A percentile compares a stretch with the other conserved stretches of the same genome.
Evolutionary conservation across 2,888 invertebrate genomes (phyloP).

Genomic region (Orchesella flavescens): DNA sequence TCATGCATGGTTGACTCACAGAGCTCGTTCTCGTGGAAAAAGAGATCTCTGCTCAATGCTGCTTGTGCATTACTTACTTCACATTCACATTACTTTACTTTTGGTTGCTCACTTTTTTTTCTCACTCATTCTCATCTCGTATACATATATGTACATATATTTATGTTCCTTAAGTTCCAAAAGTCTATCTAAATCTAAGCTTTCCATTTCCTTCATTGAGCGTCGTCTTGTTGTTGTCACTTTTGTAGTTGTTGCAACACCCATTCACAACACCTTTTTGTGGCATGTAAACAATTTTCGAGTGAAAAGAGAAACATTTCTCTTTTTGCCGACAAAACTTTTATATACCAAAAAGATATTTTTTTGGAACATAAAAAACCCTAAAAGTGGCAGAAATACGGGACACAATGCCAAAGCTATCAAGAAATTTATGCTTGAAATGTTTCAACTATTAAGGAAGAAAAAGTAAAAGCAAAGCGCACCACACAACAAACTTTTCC

Average conservation of each 20-base stretch:
- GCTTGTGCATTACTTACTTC: background rate
- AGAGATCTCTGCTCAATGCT: too few relatives aligned
- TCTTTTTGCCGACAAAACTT: conserved; percentile 33
- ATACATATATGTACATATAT: background rate
- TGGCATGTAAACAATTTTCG: conserved; percentile 62
- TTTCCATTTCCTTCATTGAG: conserved; percentile 12
- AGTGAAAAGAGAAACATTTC: conserved; percentile 59
- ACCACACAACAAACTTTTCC: conserved; percentile 32
- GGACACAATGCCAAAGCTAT: conserved; percentile 41
- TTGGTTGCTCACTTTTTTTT: background rate
- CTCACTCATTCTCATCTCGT: background rate
- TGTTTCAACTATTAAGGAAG: conserved; percentile 42
- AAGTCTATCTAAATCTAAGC: background rate
- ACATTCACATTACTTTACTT: background rate
- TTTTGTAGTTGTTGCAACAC: conserved; percentile 57
- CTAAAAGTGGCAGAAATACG: conserved; percentile 53
- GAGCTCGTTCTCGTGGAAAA: conserved; percentile 28
- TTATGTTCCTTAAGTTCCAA: background rate
- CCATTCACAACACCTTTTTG: conserved; percentile 64
- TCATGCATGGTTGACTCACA: conserved; percentile 57
- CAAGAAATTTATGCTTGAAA: conserved; percentile 58
- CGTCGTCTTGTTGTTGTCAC: conserved; percentile 47
- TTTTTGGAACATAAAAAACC: conserved; percentile 32
- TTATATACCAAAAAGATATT: background rate
- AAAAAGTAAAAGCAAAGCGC: conserved; percentile 23